Percentiles rank a stretch among this genome's conserved stretches.
Conservation (phyloP, 1,140 invertebrate genomes). For the Physella acuta region DNA sequence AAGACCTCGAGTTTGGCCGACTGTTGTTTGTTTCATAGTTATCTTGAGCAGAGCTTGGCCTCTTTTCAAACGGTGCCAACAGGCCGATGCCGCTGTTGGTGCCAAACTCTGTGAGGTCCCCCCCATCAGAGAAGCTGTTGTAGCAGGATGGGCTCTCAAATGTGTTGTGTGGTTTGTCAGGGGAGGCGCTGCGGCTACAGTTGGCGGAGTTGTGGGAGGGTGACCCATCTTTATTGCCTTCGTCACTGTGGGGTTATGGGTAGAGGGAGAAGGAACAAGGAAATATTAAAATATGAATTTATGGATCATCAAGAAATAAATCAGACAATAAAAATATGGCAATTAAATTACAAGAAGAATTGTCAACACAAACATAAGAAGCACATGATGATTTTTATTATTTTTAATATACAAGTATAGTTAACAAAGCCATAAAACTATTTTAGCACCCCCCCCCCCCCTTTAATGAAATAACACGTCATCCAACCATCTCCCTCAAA, state of each 20-base stretch:
- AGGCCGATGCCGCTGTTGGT: neutral
- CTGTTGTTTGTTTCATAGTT: neutral
- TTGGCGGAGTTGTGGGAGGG: neutral
- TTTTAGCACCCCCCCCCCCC: too few species aligned
- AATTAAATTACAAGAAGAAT: neutral
- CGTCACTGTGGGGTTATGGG: neutral
- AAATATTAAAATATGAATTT: neutral
- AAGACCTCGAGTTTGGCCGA: neutral
- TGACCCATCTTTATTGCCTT: constrained; percentile 1
- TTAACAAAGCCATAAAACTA: too few species aligned
- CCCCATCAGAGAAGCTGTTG: constrained; percentile 1
- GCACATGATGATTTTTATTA: neutral
- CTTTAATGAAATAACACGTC: neutral
- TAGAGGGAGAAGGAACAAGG: neutral
- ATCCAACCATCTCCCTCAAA: neutral
- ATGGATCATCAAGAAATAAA: neutral
- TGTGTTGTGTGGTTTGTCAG: constrained; percentile 7
- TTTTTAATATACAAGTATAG: neutral
- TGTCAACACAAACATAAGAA: neutral
- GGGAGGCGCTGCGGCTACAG: constrained; percentile 8
- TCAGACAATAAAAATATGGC: neutral
- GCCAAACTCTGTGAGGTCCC: neutral
- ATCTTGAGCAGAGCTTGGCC: constrained; percentile 16
- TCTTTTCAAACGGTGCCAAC: neutral
- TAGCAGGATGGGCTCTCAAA: neutral